Base-by-base conservation (phyloP, 2,888 invertebrate species). In the Branchinecta sandiegonensis region DNA sequence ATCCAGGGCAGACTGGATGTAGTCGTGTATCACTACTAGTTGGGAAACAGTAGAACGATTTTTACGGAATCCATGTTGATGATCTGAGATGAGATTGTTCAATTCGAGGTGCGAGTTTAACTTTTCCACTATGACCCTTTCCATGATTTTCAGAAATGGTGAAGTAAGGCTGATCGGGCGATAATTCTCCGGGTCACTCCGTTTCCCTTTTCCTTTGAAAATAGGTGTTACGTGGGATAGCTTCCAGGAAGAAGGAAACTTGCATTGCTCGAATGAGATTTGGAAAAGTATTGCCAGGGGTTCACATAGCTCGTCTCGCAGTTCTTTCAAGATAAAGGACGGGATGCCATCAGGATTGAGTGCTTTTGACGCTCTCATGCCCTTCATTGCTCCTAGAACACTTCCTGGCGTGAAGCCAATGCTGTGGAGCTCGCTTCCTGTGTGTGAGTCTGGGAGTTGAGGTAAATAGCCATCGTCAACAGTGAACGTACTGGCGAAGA, bases 101-200 rank as follows among this genome's bases (percentile, higher is more conserved):
- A 50, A 50, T 50, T 50, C 50, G n/a, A 50, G 50, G 50, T 50
- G 50, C 50, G n/a, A 50, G 50, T 50, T 50, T 50, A 50, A 50
- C 50, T 50, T 50, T 50, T 50, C 50, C 50, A 50, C 50, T 50
- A 50, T 50, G 50, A 50, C 50, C 50, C 50, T 50, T 50, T n/a
- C 50, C 50, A 50, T 50, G 50, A 50, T 50, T 50, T 50, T n/a
- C 50, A 50, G 50, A n/a, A 50, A 50, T 50, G 50, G 50, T 50
- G 50, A 50, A 50, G 50, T 50, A 50, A 50, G 50, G 50, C 50
- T 50, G 50, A 50, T 50, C 50, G 50, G 50, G n/a, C 50, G 50
- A 50, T 50, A 50, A 50, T 50, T 50, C 50, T 50, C 50, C 50
- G 13, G 50, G 50, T 50, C 50, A 50, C 50, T 50, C 50, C 50